Conservation (phyloP, 2,113 vertebrate genomes). For the Murina feae region DNA sequence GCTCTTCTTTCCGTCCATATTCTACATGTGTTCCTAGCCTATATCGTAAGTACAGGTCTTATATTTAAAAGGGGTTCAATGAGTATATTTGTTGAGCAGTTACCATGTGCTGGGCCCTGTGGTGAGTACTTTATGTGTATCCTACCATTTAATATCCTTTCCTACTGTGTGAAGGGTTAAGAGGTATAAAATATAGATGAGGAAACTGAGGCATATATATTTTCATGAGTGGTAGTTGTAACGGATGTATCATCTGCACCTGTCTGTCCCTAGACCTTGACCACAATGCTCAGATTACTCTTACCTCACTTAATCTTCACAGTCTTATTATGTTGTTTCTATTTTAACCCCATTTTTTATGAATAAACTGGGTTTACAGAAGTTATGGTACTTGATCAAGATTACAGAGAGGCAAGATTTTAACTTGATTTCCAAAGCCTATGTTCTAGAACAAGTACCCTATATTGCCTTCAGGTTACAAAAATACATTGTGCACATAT, state of each 20-base stretch:
- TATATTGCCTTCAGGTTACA: background rate
- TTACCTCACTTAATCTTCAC: background rate
- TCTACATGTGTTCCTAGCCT: background rate
- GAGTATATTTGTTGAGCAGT: background rate
- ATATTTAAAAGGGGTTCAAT: background rate
- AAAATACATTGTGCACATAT: background rate
- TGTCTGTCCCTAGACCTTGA: background rate
- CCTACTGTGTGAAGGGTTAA: background rate
- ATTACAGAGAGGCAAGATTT: conserved; percentile 8
- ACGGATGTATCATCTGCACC: background rate
- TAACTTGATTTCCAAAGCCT: conserved; percentile 22
- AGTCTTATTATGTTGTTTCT: background rate
- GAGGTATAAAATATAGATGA: background rate
- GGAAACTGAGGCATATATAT: background rate
- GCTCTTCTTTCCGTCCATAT: background rate
- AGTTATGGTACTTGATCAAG: background rate
- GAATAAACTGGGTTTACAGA: background rate
- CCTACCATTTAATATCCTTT: background rate
- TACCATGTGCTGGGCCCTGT: background rate
- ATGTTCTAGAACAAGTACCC: background rate
- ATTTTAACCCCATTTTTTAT: background rate
- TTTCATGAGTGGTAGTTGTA: background rate
- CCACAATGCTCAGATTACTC: background rate
- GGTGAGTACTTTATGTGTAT: background rate
- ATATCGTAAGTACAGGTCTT: background rate